Conservation (phyloP, 2,797 vertebrate genomes). For the Phaenicophaeus curvirostris region DNA sequence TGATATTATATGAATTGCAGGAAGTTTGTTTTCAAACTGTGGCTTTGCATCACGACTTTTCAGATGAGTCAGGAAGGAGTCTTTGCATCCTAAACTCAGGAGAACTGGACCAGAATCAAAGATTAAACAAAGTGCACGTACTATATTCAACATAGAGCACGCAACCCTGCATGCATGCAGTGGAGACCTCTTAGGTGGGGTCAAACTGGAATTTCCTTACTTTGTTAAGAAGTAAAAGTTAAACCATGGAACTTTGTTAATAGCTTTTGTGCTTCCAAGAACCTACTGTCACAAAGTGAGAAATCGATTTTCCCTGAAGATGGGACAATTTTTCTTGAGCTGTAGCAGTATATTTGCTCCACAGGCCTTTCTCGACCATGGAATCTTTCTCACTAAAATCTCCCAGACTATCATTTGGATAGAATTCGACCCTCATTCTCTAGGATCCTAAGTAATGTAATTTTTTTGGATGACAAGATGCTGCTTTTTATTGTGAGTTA, state of each 20-base stretch:
- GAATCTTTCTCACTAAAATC: not conserved
- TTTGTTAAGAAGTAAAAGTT: not conserved
- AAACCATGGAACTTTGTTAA: not conserved
- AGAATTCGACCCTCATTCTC: not conserved
- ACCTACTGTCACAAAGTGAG: not conserved
- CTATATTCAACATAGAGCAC: not conserved
- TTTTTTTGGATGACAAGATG: not conserved
- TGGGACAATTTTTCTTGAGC: not conserved
- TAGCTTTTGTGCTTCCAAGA: not conserved
- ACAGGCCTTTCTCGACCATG: not conserved
- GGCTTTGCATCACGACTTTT: not conserved
- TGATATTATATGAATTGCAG: not conserved
- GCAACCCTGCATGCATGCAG: not conserved
- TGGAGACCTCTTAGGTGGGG: not conserved
- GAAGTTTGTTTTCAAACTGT: not conserved
- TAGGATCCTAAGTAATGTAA: fast-evolving
- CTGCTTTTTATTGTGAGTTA: not conserved
- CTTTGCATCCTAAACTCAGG: not conserved
- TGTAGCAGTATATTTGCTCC: not conserved
- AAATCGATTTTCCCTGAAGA: not conserved
- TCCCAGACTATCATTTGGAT: not conserved
- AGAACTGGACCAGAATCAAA: not conserved
- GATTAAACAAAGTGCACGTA: not conserved
- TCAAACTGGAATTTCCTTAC: conserved; percentile 3
- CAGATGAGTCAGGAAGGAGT: not conserved